Evolutionary conservation across 1,140 invertebrate species (phyloP), one percentile per base, ranked within the genome.

Genomic region (Drosophila aff.): DNA sequence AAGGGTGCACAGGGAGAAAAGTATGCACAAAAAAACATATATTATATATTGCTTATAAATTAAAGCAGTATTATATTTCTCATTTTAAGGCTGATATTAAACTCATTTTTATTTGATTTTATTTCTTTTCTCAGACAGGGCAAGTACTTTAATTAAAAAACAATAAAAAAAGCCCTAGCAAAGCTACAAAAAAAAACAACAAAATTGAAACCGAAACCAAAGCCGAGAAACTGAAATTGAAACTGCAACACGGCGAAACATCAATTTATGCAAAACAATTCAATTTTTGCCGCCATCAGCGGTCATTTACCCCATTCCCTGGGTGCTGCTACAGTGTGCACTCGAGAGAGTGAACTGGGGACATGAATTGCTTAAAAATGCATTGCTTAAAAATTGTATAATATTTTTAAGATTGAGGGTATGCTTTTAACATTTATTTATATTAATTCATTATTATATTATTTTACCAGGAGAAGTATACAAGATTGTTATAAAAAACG

Each of bases 191-290:
- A 38, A 31, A 11, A 36, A 8, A 33, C 10, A 11, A 61, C 7
- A 33, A 40, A 66, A 66, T 36, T 60, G 62, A 40, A 63, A 65
- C 55, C 15, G 46, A 49, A 49, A 26, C 46, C n/a, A 31, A 36
- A 23, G 16, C 13, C 44, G 44, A 46, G 36, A 40, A 26, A 58
- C 36, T 58, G 53, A 28, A 44, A 46, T 31, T 36, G 43, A 58
- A 62, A 64, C 38, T 10, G 66, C 43, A 67, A 66, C 43, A 47
- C 59, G 36, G 52, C 44, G 43, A 77, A 77, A 68, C 82, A 86
- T 82, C 79, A 85, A 85, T 86, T 85, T 85, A 85, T 85, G 83
- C 79, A 87, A 85, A 87, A 85, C 82, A 85, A 85, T 85, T 82
- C 83, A 86, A 86, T 87, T 83, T 82, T 82, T 69, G 69, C 76